Evolutionary conservation across 2,113 vertebrate genomes (phyloP).

Genomic region (Vicugna pacos): DNA sequence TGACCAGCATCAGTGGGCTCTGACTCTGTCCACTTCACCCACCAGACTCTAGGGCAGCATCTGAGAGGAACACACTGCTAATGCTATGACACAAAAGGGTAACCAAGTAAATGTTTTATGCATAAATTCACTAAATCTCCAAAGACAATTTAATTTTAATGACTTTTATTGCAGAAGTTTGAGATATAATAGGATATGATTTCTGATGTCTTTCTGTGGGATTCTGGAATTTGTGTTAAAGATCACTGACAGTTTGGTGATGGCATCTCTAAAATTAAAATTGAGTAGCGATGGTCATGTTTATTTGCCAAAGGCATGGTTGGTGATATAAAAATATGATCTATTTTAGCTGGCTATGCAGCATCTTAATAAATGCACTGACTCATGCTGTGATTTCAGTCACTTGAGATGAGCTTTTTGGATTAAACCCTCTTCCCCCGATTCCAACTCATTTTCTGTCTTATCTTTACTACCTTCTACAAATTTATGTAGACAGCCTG

Average conservation of each 20-base stretch:
- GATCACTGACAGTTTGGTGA: constrained; percentile 50
- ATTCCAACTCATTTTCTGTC: constrained; percentile 40
- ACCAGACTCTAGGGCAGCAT: not conserved
- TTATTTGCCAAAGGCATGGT: constrained; percentile 57
- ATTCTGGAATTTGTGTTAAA: constrained; percentile 60
- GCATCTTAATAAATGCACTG: constrained; percentile 52
- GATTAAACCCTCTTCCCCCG: not conserved
- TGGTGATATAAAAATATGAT: constrained; percentile 58
- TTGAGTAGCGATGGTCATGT: constrained; percentile 19
- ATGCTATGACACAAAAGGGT: not conserved
- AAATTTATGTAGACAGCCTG: constrained; percentile 27
- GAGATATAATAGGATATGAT: not conserved
- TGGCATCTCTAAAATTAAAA: constrained; percentile 54
- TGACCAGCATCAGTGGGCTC: not conserved
- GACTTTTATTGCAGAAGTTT: not conserved
- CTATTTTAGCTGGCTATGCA: constrained; percentile 12
- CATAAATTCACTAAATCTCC: not conserved
- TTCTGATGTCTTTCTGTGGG: not conserved
- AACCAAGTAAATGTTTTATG: not conserved
- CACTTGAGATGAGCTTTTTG: constrained; percentile 53
- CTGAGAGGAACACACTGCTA: not conserved
- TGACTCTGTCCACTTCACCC: not conserved
- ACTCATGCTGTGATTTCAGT: constrained; percentile 56
- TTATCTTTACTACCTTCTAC: constrained; percentile 42
- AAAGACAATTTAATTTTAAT: constrained; percentile 37